Percentiles rank a stretch among this genome's conserved stretches.
phyloP scores from a whole-genome alignment of 1,140 invertebrate genomes.

The Nasonia vitripennis region DNA sequence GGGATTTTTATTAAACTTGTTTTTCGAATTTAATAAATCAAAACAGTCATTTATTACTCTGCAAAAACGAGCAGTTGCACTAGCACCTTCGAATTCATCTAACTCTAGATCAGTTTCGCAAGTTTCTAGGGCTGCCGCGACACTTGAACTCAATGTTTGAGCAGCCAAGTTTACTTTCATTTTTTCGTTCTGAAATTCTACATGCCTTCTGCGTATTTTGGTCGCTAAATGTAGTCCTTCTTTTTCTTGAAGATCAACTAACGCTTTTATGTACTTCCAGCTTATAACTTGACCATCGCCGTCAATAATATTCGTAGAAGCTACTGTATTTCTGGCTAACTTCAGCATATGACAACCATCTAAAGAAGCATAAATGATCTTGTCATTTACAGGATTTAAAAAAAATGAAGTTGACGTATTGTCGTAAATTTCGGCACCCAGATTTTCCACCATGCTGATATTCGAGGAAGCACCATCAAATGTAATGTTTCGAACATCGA shows the following conservation, averaged over 20 bases:
- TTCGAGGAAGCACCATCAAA: background rate
- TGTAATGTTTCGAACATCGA: background rate
- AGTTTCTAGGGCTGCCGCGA: background rate
- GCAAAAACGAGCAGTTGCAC: background rate
- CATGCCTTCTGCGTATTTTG: background rate
- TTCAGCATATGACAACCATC: conserved; percentile 60
- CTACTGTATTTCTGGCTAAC: conserved; percentile 55
- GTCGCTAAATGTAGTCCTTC: background rate
- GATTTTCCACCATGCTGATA: background rate
- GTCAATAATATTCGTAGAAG: conserved; percentile 2
- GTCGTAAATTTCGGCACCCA: background rate
- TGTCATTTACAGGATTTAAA: conserved; percentile 46
- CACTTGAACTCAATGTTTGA: conserved; percentile 2
- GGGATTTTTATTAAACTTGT: background rate
- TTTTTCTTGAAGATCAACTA: conserved; percentile 33
- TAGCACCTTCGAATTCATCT: background rate
- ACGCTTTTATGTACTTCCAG: conserved; percentile 53
- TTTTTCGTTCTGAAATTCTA: background rate
- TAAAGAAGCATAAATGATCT: conserved; percentile 54
- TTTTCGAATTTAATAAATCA: background rate
- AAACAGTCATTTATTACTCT: background rate
- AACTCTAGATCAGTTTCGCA: background rate
- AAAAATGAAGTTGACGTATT: conserved; percentile 27
- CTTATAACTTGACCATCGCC: conserved; percentile 45
- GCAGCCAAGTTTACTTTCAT: too few species aligned